Conservation (phyloP, 2,797 vertebrate species). For the Sphenodon punctatus region DNA sequence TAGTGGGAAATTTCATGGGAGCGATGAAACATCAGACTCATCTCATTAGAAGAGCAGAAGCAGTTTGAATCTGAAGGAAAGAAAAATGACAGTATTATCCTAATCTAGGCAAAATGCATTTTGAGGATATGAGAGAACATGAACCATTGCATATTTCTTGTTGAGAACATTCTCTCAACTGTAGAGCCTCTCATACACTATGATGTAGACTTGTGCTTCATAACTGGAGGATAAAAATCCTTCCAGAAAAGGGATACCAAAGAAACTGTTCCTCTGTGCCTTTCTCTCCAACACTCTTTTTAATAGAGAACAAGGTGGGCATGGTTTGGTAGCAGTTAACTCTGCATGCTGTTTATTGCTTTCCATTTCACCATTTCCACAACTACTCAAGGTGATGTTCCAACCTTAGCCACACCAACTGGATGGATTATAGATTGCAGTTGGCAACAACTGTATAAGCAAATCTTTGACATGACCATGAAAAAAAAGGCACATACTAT, state of each 20-base stretch:
- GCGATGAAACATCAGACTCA: too few species aligned
- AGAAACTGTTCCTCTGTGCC: background rate
- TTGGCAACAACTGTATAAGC: too few species aligned
- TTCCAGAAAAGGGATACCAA: background rate
- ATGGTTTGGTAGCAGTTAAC: background rate
- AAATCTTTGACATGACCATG: too few species aligned
- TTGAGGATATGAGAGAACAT: background rate
- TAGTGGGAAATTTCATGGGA: too few species aligned
- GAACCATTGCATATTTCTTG: background rate
- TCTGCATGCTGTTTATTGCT: background rate
- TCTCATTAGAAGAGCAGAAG: too few species aligned
- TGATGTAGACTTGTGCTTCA: background rate
- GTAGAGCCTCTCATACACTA: background rate
- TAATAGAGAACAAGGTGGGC: background rate
- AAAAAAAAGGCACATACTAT: too few species aligned
- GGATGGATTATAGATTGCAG: too few species aligned
- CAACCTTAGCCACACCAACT: too few species aligned
- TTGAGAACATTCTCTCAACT: background rate
- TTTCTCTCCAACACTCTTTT: background rate
- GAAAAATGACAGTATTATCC: background rate
- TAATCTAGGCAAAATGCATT: background rate
- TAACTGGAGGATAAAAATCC: background rate
- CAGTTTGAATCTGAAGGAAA: too few species aligned
- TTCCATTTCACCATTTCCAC: background rate
- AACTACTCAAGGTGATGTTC: too few species aligned